A percentile compares a stretch with the other conserved stretches of the same genome.
These are phyloP conservation scores for Octomys mimax DNA, from an alignment of 2,797 vertebrate genomes.

Conservation along the genomic window DNA sequence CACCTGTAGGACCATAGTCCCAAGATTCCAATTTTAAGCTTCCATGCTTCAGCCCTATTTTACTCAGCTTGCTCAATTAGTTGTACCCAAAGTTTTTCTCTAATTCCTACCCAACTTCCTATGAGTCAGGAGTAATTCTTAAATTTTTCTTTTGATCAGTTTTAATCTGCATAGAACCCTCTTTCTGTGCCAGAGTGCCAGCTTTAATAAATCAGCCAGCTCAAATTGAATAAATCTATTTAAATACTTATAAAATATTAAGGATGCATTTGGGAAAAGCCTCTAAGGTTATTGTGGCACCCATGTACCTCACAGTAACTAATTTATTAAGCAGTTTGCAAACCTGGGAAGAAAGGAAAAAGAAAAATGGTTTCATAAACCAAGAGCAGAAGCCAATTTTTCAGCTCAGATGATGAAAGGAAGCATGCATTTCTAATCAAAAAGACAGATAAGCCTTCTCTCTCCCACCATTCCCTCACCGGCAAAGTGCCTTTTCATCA, in stretches of 20 bases:
- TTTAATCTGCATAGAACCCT: constrained; percentile 88
- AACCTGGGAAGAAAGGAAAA: constrained; percentile 90
- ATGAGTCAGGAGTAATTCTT: constrained; percentile 86
- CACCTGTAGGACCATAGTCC: background rate
- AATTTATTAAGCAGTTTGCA: constrained; percentile 93
- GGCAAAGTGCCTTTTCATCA: constrained; percentile 93
- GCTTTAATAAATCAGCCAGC: constrained; percentile 90
- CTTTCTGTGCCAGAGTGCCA: constrained; percentile 85
- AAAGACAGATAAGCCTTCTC: constrained; percentile 92
- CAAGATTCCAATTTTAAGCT: constrained; percentile 9
- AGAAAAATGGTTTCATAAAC: constrained; percentile 93
- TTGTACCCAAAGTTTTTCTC: constrained; percentile 80
- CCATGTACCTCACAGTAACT: constrained; percentile 90
- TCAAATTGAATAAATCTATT: constrained; percentile 92
- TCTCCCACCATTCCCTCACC: constrained; percentile 90
- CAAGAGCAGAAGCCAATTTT: constrained; percentile 92
- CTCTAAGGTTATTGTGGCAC: constrained; percentile 92
- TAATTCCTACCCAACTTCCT: constrained; percentile 82
- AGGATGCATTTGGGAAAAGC: constrained; percentile 92
- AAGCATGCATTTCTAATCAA: constrained; percentile 93
- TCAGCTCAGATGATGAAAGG: constrained; percentile 92
- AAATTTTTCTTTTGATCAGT: constrained; percentile 87
- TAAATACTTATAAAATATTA: constrained; percentile 94
- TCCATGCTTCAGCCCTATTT: constrained; percentile 75
- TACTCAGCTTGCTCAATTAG: constrained; percentile 73